Conservation (phyloP, 64 coral and sea anemone species). For the Platygyra sinensis region DNA sequence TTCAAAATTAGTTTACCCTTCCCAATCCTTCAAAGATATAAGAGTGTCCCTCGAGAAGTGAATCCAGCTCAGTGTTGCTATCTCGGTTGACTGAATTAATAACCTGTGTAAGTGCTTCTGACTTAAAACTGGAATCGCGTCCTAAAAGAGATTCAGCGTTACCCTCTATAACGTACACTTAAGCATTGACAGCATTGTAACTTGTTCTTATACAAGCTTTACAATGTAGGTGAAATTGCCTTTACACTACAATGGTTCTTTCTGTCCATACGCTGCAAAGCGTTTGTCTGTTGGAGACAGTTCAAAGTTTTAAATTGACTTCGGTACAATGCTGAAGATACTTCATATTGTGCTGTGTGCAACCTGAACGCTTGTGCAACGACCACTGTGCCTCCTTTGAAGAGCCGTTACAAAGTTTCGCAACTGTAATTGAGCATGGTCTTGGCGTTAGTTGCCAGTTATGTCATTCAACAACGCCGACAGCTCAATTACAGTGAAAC, state of each 20-base stretch:
- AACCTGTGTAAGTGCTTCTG: background rate
- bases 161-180: slow-evolving; percentile 23
- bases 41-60: slow-evolving; percentile 17
- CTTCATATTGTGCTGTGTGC: too few species aligned
- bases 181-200: background rate
- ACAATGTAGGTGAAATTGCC: too few species aligned
- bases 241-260: slow-evolving; percentile 29
- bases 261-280: slow-evolving; percentile 39
- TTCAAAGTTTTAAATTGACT: background rate
- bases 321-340: background rate
- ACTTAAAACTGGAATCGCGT: slow-evolving; percentile 27
- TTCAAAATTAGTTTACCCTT: slow-evolving; percentile 27
- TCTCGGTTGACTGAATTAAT: background rate
- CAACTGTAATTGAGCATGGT: too few species aligned
- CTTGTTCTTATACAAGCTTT: background rate
- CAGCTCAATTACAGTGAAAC: background rate
- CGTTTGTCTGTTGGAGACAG: slow-evolving; percentile 25
- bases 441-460: too few species aligned
- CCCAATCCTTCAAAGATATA: slow-evolving; percentile 36
- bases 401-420: too few species aligned
- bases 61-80: slow-evolving; percentile 3
- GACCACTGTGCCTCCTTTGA: too few species aligned
- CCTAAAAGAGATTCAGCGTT: slow-evolving; percentile 23
- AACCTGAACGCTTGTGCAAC: too few species aligned
- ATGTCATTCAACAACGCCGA: slow-evolving; percentile 19